Evolutionary conservation across 2,888 invertebrate genomes (phyloP), one percentile per base, ranked within the genome.

Genomic region (Acleris laterana): DNA sequence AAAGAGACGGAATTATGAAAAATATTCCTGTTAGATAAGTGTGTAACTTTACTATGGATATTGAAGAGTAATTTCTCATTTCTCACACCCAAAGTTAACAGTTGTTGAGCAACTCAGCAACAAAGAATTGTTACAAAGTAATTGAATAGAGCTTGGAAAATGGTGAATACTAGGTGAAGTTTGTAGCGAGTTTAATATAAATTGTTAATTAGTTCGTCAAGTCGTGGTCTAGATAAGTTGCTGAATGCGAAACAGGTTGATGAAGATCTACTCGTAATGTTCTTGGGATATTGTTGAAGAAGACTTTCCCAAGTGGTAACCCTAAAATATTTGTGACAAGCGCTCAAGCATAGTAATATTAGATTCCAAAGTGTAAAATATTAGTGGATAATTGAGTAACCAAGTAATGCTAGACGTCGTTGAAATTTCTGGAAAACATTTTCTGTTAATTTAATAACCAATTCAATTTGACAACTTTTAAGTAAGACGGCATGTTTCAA

Each of bases 401-500:
- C 3, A 13, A 11, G 11, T 32, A 32, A 6, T 7, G 25, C 7
- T 6, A 25, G 7, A 25, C 25, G 0, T 28, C 11, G 38, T 38
- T 38, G 38, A 13, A 13, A 13, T 13, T 13, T 38, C 38, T 38
- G 13, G 38, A 3, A 53, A 25, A 53, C 22, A 28, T 28, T 32
- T 28, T 42, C 6, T n/a, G 48, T 13, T 55, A 60, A 49, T 25
- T 19, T 44, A 32, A 46, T 61, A 62, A 56, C 17, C 17, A 51
- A 57, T 62, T 57, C 57, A 48, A 48, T 17, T 70, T 72, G 69
- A 64, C n/a, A 63, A 65, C 67, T 72, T 72, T 68, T 57, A 63
- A 68, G 32, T 42, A 55, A 67, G 70, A 60, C 67, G 71, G 58
- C 70, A 67, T 70, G 68, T 76, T 77, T 73, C 72, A 75, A 76